phyloP scores from a whole-genome alignment of 2,113 vertebrate genomes.

The Pagrus major region DNA sequence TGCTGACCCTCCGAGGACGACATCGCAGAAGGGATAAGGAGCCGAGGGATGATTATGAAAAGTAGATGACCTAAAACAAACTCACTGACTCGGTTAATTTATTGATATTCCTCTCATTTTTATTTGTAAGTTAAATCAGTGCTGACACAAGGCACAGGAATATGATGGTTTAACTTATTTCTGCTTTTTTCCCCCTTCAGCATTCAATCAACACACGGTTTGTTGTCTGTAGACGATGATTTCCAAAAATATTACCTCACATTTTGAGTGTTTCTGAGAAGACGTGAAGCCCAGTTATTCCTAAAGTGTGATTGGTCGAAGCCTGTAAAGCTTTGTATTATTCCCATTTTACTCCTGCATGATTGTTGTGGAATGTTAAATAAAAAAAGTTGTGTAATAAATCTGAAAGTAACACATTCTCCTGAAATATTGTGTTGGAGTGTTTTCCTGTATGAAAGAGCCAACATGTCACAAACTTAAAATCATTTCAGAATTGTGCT shows the following conservation, averaged over 20 bases:
- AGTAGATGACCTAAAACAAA: not conserved
- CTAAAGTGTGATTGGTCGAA: too few species aligned
- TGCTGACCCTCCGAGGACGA: not conserved
- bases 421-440: too few species aligned
- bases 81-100: not conserved
- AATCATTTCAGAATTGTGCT: not conserved
- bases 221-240: too few species aligned
- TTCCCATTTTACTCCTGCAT: too few species aligned
- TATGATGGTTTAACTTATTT: not conserved
- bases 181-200: not conserved
- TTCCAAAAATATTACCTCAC: too few species aligned
- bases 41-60: not conserved
- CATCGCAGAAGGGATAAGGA: not conserved
- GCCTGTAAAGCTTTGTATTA: too few species aligned
- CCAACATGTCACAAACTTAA: not conserved
- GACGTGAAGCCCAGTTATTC: too few species aligned
- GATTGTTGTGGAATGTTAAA: too few species aligned
- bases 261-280: too few species aligned
- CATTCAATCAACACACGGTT: too few species aligned
- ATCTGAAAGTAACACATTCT: too few species aligned
- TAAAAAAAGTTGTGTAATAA: too few species aligned
- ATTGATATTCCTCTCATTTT: not conserved
- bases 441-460: not conserved
- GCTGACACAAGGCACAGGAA: slow-evolving; percentile 1
- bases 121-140: not conserved